Conservation (phyloP, 2,113 vertebrate species). For the Mugil cephalus region DNA sequence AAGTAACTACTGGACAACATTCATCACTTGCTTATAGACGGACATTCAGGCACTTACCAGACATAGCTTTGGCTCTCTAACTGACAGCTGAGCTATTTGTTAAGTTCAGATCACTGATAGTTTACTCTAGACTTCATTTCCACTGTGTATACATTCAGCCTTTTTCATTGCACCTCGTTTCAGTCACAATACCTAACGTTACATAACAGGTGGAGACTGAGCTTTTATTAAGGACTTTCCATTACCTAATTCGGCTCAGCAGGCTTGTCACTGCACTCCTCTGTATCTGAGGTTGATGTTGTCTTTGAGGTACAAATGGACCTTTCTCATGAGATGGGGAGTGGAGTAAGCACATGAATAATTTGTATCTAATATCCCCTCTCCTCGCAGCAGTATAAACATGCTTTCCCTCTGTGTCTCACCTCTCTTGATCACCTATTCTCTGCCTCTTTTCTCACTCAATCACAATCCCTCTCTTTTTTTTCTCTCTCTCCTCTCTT, state of each 20-base stretch:
- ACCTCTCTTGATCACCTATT: slow-evolving; percentile 40
- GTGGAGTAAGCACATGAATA: slow-evolving; percentile 71
- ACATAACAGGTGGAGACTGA: not conserved
- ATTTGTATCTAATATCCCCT: slow-evolving; percentile 77
- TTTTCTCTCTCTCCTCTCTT: slow-evolving; percentile 3
- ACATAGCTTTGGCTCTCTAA: not conserved
- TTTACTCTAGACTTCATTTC: not conserved
- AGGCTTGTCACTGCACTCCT: not conserved
- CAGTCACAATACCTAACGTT: not conserved
- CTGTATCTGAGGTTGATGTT: slow-evolving; percentile 31
- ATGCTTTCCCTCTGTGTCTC: slow-evolving; percentile 50
- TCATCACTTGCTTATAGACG: slow-evolving; percentile 11
- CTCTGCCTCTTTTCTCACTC: slow-evolving; percentile 40
- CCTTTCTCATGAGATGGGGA: slow-evolving; percentile 53
- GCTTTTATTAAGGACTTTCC: not conserved
- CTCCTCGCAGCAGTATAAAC: slow-evolving; percentile 72
- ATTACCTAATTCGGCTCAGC: slow-evolving; percentile 8
- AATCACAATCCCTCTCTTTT: slow-evolving; percentile 22
- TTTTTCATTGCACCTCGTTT: slow-evolving; percentile 1
- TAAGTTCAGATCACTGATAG: not conserved
- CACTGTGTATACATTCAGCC: not conserved
- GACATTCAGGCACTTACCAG: slow-evolving; percentile 14
- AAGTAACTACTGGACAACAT: slow-evolving; percentile 1
- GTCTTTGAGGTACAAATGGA: slow-evolving; percentile 62
- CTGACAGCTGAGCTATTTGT: not conserved